Evolutionary conservation across 2,113 vertebrate species (phyloP).

Genomic region (Rhinichthys klamathensis): DNA sequence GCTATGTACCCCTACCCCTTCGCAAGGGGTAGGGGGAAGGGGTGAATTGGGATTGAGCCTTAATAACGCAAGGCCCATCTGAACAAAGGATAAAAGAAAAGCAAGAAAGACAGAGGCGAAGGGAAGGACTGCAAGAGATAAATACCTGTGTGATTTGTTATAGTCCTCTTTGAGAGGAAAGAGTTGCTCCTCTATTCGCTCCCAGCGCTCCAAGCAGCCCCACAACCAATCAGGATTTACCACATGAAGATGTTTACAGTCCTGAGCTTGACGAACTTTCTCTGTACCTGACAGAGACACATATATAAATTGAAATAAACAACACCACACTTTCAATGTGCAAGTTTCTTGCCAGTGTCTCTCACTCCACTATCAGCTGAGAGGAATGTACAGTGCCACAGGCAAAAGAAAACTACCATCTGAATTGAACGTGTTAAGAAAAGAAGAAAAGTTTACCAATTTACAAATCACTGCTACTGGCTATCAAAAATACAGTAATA

Average conservation of each 20-base stretch:
- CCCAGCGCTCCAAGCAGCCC: conserved; percentile 97
- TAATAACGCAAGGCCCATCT: not conserved
- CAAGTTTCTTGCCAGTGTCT: not conserved
- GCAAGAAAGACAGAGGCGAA: not conserved
- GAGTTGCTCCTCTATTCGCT: conserved; percentile 91
- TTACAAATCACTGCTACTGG: not conserved
- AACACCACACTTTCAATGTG: not conserved
- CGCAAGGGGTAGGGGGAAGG: too few species aligned
- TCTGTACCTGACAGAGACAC: conserved; percentile 84
- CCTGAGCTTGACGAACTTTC: conserved; percentile 92
- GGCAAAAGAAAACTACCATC: not conserved
- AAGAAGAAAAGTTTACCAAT: not conserved
- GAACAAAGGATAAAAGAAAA: not conserved
- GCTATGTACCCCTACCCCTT: too few species aligned
- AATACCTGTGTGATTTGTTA: conserved; percentile 81
- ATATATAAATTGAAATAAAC: not conserved
- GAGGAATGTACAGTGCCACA: not conserved
- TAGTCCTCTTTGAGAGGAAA: conserved; percentile 92
- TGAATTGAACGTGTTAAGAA: not conserved
- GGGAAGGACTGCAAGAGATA: not conserved
- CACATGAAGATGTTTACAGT: conserved; percentile 86
- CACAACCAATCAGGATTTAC: conserved; percentile 98
- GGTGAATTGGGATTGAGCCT: too few species aligned
- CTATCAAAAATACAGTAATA: not conserved
- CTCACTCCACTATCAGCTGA: not conserved